Percentiles rank a stretch among this genome's conserved stretches.
Conservation (phyloP, 2,797 vertebrate genomes). For the Rhincodon typus region DNA sequence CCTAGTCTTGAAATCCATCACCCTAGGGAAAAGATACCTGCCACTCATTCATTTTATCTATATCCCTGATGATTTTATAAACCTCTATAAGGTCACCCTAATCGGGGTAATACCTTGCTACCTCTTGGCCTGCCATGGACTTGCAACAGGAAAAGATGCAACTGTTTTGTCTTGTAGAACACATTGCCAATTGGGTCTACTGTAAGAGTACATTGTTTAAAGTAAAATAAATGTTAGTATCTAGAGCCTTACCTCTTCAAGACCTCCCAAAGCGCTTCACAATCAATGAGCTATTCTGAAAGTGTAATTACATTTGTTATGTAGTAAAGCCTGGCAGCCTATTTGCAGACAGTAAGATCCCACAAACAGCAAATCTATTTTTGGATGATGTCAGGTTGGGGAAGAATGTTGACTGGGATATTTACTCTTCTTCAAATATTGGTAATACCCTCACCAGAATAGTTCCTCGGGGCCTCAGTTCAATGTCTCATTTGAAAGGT, state of each 20-base stretch:
- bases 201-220: slow-evolving; percentile 2
- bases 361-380: not conserved
- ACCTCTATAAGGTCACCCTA: not conserved
- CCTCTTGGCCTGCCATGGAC: not conserved
- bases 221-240: not conserved
- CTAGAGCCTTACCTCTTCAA: not conserved
- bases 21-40: too few relatives aligned
- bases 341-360: not conserved
- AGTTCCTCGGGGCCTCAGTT: not conserved
- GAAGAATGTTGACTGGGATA: not conserved
- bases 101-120: not conserved
- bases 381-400: not conserved
- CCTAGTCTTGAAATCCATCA: too few relatives aligned
- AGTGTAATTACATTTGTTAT: not conserved
- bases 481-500: not conserved
- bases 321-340: not conserved
- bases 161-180: not conserved
- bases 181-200: not conserved
- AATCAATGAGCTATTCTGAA: not conserved
- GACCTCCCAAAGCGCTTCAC: not conserved
- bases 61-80: too few relatives aligned
- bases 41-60: too few relatives aligned
- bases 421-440: not conserved
- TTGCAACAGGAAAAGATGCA: not conserved
- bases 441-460: not conserved